Evolutionary conservation across 1,140 invertebrate genomes (phyloP).

Genomic region (Drosophila nebulosa): DNA sequence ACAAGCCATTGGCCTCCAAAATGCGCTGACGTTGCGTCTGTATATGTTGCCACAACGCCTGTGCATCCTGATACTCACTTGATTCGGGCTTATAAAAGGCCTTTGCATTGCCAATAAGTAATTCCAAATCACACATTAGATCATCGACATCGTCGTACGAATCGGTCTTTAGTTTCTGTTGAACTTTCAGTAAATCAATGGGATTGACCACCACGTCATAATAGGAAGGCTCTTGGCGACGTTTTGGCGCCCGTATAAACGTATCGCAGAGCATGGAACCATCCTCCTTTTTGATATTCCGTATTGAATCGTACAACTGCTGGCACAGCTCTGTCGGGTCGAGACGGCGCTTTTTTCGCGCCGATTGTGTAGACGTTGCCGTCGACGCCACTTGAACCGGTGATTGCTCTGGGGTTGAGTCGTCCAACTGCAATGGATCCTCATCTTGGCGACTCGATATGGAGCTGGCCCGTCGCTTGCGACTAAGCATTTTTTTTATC

Average conservation of each 20-base stretch:
- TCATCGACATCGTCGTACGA: constrained; percentile 95
- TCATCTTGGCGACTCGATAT: constrained; percentile 74
- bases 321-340: constrained; percentile 90
- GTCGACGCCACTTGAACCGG: constrained; percentile 62
- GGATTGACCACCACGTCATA: constrained; percentile 95
- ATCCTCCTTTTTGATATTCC: constrained; percentile 96
- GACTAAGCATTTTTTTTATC: constrained; percentile 62
- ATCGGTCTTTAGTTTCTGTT: constrained; percentile 97
- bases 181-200: constrained; percentile 94
- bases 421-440: constrained; percentile 74
- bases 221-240: constrained; percentile 93
- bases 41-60: constrained; percentile 94
- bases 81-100: constrained; percentile 94
- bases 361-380: constrained; percentile 41
- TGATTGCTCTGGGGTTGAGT: constrained; percentile 84
- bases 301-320: constrained; percentile 94
- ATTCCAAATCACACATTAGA: constrained; percentile 91
- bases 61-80: constrained; percentile 94
- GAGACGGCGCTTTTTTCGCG: constrained; percentile 68
- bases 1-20: constrained; percentile 77
- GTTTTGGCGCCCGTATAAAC: constrained; percentile 96
- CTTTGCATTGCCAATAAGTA: constrained; percentile 95
- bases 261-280: constrained; percentile 94
- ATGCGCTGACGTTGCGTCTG: constrained; percentile 82
- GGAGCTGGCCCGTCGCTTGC: constrained; percentile 76